These are phyloP conservation scores for Microcebus ravelobensis DNA, from an alignment of 2,113 vertebrate species.

Conservation along the genomic window DNA sequence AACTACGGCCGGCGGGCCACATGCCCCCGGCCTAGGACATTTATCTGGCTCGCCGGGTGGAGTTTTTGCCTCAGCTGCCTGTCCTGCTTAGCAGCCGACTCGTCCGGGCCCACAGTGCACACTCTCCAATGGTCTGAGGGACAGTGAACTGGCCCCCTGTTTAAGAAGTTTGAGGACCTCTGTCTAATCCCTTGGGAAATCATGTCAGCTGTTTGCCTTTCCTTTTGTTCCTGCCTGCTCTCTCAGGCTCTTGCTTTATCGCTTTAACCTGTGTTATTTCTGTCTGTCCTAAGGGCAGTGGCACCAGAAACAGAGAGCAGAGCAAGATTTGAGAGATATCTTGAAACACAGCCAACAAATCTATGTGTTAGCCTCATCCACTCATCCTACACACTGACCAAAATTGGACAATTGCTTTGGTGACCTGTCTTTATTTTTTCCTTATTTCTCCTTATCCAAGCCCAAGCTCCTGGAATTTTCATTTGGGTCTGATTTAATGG, in stretches of 20 bases:
- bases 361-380: background rate
- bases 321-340: background rate
- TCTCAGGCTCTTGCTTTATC: background rate
- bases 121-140: too few species aligned
- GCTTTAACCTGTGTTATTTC: background rate
- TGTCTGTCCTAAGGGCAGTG: background rate
- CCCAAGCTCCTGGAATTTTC: background rate
- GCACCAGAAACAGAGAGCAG: background rate
- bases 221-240: background rate
- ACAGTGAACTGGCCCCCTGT: too few species aligned
- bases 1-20: too few species aligned
- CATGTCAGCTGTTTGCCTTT: background rate
- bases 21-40: too few species aligned
- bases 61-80: too few species aligned
- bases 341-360: background rate
- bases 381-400: background rate
- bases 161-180: too few species aligned
- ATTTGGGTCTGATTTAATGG: background rate
- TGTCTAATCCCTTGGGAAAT: background rate
- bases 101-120: too few species aligned
- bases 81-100: too few species aligned
- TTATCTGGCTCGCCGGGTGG: too few species aligned
- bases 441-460: background rate
- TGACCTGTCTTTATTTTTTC: background rate
- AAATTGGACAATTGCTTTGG: background rate